Evolutionary conservation across 2,113 vertebrate genomes (phyloP), one percentile per base, ranked within the genome.

Genomic region (Lepus timidus): DNA sequence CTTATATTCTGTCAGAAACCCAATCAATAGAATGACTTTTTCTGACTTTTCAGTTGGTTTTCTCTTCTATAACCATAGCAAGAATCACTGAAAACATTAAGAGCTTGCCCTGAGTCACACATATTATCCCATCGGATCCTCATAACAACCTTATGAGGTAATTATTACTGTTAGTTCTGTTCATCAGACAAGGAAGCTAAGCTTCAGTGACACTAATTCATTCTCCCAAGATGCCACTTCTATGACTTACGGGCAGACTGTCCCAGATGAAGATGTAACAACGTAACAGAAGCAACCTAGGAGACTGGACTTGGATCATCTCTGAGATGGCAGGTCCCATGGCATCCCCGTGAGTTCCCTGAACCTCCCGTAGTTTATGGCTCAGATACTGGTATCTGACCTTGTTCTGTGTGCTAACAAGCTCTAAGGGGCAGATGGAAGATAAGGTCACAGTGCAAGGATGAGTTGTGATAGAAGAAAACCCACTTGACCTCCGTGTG

Each of bases 121-220:
- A 52, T 62, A 55, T 44, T 83, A 49, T 84, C 31, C 9, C 31
- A 68, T 58, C 62, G 49, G 80, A 9, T 68, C 4, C 71, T 85
- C 39, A 19, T 4, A 52, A 64, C 73, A 70, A 90, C n/a, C 6
- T 51, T 81, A 23, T 44, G 13, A 68, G 11, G 19, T 55, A 25
- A 39, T 94, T 65, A 9, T 36, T 71, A 31, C 73, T 39, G 85
- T 75, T 33, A 64, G 14, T 44, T 49, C 62, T 49, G 73, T 78
- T 93, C 64, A 33, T 75, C n/a, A 88, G 49, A 93, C 70, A 10
- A 49, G 29, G 19, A 89, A 81, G 83, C 81, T 39, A 64, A 92
- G 29, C 16, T 67, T 87, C 65, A 67, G 4, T 58, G n/a, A 94
- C 52, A 49, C 27, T 55, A n/a, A 68, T 12, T 70, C 22, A 22